Conservation (phyloP, 2,888 invertebrate species). For the Minunthozetes semirufus region DNA sequence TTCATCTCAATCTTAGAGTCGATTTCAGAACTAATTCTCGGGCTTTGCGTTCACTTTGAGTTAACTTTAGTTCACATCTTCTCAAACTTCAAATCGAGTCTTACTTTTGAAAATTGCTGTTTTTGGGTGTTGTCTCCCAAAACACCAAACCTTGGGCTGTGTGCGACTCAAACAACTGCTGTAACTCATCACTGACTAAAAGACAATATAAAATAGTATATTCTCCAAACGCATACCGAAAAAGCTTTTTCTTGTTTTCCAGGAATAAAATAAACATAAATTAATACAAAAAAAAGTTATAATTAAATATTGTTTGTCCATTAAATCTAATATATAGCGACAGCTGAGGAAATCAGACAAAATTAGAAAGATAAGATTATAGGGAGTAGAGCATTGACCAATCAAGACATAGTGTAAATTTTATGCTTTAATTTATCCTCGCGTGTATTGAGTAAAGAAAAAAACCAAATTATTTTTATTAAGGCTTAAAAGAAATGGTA, state of each 20-base stretch:
- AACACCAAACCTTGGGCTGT: not conserved
- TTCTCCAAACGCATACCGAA: not conserved
- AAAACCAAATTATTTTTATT: not conserved
- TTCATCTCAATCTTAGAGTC: not conserved
- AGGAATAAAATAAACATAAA: not conserved
- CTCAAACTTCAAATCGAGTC: too few relatives aligned
- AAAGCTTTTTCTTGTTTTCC: constrained; percentile 4
- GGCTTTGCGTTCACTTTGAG: not conserved
- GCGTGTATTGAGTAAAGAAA: not conserved
- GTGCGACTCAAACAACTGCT: not conserved
- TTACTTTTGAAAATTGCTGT: not conserved
- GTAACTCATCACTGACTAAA: not conserved
- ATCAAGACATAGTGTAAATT: too few relatives aligned
- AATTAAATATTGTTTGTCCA: not conserved
- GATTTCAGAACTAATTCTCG: not conserved
- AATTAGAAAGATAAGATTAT: too few relatives aligned
- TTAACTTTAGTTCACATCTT: not conserved
- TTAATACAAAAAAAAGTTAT: not conserved
- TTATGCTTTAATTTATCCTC: too few relatives aligned
- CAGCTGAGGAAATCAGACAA: too few relatives aligned
- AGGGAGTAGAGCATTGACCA: too few relatives aligned
- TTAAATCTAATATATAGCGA: too few relatives aligned
- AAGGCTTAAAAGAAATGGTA: not conserved
- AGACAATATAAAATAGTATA: not conserved
- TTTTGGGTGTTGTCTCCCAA: constrained; percentile 24